These are phyloP conservation scores for Scalopus aquaticus DNA, from an alignment of 2,113 vertebrate genomes.

Conservation along the genomic window DNA sequence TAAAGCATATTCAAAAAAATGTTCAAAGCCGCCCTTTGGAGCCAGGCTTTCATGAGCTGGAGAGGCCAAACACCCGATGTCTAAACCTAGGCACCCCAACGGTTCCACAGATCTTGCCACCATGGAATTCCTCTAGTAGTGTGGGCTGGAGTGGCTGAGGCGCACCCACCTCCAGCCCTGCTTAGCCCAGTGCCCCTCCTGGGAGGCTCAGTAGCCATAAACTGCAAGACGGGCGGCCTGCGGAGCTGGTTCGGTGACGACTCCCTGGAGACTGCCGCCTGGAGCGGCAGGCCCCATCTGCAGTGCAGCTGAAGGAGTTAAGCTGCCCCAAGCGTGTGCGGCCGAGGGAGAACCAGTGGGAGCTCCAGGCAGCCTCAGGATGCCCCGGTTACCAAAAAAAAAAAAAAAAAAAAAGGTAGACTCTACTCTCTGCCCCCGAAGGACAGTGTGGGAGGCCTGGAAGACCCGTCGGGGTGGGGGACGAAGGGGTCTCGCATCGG, in stretches of 20 bases:
- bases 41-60: neutral
- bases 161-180: neutral
- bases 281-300: constrained; percentile 58
- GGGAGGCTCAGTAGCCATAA: constrained; percentile 56
- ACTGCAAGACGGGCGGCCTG: constrained; percentile 15
- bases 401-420: neutral
- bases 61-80: neutral
- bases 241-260: constrained; percentile 52
- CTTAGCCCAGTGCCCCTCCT: neutral
- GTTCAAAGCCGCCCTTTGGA: constrained; percentile 34
- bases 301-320: constrained; percentile 72
- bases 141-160: neutral
- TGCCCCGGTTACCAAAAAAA: neutral
- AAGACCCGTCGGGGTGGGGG: neutral
- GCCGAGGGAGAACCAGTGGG: neutral
- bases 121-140: constrained; percentile 8
- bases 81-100: neutral
- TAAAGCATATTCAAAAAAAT: neutral
- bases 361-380: neutral
- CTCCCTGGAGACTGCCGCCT: constrained; percentile 51
- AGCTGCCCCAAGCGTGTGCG: constrained; percentile 34
- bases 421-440: constrained; percentile 8
- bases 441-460: neutral
- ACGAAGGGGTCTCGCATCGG: neutral
- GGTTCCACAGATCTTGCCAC: neutral